Conservation (phyloP, 2,113 vertebrate species). For the Crotalus tigris region DNA sequence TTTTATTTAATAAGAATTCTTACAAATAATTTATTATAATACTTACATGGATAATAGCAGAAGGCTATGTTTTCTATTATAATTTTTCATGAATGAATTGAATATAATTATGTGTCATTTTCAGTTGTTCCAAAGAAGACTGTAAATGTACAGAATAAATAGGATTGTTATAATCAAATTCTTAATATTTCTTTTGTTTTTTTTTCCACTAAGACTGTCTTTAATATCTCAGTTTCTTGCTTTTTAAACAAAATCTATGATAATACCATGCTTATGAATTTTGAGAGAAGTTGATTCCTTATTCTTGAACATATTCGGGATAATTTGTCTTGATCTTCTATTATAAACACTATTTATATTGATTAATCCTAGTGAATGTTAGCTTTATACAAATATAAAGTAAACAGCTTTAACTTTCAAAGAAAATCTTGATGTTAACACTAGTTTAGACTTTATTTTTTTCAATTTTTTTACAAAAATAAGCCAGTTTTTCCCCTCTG, state of each 20-base stretch:
- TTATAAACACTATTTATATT: no score
- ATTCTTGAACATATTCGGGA: background rate
- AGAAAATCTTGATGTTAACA: background rate
- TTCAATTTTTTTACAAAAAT: background rate
- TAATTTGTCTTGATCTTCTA: background rate
- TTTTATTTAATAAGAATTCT: background rate
- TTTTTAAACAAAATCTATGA: background rate
- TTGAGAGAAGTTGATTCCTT: background rate
- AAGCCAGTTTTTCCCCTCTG: background rate
- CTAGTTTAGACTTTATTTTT: background rate
- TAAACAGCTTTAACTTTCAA: background rate
- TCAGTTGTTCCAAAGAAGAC: background rate
- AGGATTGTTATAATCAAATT: background rate
- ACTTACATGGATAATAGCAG: background rate
- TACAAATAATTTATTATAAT: conserved; percentile 6
- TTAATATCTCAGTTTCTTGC: background rate
- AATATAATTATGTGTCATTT: background rate
- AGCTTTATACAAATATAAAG: background rate
- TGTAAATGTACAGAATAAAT: background rate
- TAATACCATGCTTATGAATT: background rate
- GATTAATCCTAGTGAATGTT: no score
- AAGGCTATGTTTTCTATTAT: background rate
- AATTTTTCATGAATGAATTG: background rate
- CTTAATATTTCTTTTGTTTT: background rate
- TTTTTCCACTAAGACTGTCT: background rate